Percentiles rank a stretch among this genome's conserved stretches.
Conservation (phyloP, 92 coral and sea anemone species). For the Nematostella vectensis region DNA sequence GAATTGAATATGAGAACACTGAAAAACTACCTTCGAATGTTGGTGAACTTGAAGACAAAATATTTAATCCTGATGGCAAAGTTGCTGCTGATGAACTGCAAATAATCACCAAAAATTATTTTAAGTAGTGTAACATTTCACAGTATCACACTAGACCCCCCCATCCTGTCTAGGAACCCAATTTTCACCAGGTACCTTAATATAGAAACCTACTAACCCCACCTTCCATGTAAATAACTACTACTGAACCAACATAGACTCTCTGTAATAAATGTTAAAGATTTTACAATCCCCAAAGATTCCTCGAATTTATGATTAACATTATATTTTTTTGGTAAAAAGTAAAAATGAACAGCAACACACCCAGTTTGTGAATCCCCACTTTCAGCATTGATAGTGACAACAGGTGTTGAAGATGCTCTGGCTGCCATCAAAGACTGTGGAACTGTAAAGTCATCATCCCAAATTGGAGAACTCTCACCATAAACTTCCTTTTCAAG, state of each 20-base stretch:
- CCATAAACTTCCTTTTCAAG: constrained; percentile 90
- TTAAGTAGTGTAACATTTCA: not conserved
- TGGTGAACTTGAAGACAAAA: constrained; percentile 19
- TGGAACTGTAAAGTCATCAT: constrained; percentile 82
- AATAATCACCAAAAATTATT: not conserved
- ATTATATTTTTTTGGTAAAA: too few species aligned
- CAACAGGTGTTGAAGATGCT: constrained; percentile 52
- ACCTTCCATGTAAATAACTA: too few species aligned
- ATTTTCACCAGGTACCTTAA: too few species aligned
- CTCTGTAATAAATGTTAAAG: too few species aligned
- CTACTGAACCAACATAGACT: too few species aligned
- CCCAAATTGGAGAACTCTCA: constrained; percentile 87
- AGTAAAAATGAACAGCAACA: too few species aligned
- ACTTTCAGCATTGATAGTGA: constrained; percentile 35
- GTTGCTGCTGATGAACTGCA: constrained; percentile 2
- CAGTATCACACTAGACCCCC: too few species aligned
- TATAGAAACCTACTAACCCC: too few species aligned
- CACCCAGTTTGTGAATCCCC: constrained; percentile 23
- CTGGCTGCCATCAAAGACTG: constrained; percentile 68
- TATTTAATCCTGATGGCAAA: constrained; percentile 11
- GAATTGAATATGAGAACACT: too few species aligned
- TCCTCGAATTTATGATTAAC: too few species aligned
- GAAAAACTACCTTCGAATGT: constrained; percentile 30
- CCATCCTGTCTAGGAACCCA: too few species aligned
- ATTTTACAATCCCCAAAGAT: too few species aligned